Base-by-base conservation (phyloP, 2,113 vertebrate species). In the Tyto alba region DNA sequence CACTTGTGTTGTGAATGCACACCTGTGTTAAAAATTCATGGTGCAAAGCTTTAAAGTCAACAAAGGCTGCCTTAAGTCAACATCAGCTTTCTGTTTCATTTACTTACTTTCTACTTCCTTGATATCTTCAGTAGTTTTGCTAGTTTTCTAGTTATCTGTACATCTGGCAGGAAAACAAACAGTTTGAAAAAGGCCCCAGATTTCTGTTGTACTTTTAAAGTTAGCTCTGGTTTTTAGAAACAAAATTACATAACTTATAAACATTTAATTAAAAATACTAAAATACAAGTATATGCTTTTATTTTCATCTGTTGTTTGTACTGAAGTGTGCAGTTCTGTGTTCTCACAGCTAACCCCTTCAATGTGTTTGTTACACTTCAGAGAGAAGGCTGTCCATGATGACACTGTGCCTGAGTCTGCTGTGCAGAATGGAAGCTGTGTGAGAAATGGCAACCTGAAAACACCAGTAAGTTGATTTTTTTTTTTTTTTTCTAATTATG, bases 371-470 rank as follows among this genome's bases (percentile, higher is more conserved):
- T 88, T 93, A 29, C 7, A 2, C 60, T 62, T 60, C 43, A 97
- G 98, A 88, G 98, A 97, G 91, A 98, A 97, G 79, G 85, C 90
- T 56, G 90, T 86, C 34, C 62, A 9, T 41, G 98, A 98, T 66
- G 97, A 97, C 32, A 94, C 97, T 90, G 97, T 95, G n/a, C 98
- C 98, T 0, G 93, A 96, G 59, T 96, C 98, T 41, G 90, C 98
- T 93, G 97, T 74, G 43, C 98, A 98, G 38, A 98, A 97, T 4
- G 92, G 97, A 75, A 97, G 78, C 23, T 98, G 97, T 84, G 97
- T 98, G 36, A 98, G 98, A 84, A 99, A 98, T 91, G 98, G 98
- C 95, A 99, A 98, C 79, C 92, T 96, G 72, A 98, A 98, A 95
- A 97, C 90, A 90, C 93, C 95, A 95, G 99, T 99, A 95, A 80